Percentiles rank a stretch among this genome's conserved stretches.
Conservation (phyloP, 2,888 invertebrate genomes). For the Nymphalis polychloros region DNA sequence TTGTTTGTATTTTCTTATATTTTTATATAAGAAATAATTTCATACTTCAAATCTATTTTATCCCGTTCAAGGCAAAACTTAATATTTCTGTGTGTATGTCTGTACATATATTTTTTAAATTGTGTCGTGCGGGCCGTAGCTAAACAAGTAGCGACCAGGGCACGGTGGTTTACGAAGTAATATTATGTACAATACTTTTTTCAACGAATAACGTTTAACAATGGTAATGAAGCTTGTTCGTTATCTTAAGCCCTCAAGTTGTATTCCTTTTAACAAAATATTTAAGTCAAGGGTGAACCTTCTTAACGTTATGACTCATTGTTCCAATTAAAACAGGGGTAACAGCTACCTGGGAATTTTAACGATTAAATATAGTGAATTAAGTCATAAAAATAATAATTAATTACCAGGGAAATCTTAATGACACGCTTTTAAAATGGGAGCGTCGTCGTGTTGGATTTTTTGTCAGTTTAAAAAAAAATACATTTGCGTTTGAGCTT, state of each 20-base stretch:
- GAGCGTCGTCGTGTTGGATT: background rate
- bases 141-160: no score
- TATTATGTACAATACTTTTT: no score
- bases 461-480: background rate
- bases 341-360: slow-evolving; percentile 7
- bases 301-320: slow-evolving; percentile 6
- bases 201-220: no score
- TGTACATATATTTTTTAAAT: no score
- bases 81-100: background rate
- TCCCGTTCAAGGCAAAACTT: background rate
- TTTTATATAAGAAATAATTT: no score
- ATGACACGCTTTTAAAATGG: background rate
- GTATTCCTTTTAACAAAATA: slow-evolving; percentile 1
- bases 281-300: slow-evolving; percentile 16
- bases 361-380: slow-evolving; percentile 3
- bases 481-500: no score
- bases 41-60: no score
- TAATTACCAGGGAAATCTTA: background rate
- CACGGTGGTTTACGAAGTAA: no score
- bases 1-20: no score
- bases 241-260: background rate
- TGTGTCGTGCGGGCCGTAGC: no score
- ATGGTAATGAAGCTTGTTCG: no score
- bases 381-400: slow-evolving; percentile 9
- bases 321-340: slow-evolving; percentile 2